These are phyloP conservation scores for Dermatemys mawii DNA, from an alignment of 2,113 vertebrate genomes.

Conservation along the genomic window DNA sequence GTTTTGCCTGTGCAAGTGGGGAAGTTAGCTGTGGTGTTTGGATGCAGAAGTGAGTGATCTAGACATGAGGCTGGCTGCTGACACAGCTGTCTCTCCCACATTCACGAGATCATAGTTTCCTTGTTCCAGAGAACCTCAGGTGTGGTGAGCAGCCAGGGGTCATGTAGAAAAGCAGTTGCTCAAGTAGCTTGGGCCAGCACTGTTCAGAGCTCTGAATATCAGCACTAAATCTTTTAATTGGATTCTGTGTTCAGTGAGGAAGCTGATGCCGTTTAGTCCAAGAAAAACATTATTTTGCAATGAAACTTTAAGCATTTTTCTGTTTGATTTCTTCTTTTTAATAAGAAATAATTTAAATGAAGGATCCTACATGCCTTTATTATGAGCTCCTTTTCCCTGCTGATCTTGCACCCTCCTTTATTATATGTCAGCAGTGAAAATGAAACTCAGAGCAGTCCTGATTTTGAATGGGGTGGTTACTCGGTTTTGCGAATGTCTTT, in stretches of 20 bases:
- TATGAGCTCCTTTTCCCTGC: neutral
- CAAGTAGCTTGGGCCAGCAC: fast-evolving
- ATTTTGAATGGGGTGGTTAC: neutral
- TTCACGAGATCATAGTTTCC: neutral
- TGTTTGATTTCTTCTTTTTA: neutral
- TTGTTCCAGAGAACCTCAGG: neutral
- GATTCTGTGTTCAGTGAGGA: fast-evolving
- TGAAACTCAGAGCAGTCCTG: neutral
- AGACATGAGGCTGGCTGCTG: neutral
- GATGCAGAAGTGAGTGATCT: fast-evolving
- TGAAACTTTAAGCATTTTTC: neutral
- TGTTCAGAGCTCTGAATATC: neutral
- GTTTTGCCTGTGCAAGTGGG: neutral
- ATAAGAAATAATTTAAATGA: neutral
- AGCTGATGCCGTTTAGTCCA: fast-evolving
- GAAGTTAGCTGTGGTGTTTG: neutral
- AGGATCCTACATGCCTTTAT: neutral
- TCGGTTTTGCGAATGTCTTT: neutral
- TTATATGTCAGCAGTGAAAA: neutral
- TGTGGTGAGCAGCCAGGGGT: fast-evolving
- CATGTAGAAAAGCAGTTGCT: fast-evolving
- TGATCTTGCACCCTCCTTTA: neutral
- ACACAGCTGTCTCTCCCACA: neutral
- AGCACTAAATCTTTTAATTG: fast-evolving
- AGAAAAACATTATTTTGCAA: neutral